These are phyloP conservation scores for Hypomesus transpacificus DNA, from an alignment of 2,113 vertebrate species.

Conservation along the genomic window DNA sequence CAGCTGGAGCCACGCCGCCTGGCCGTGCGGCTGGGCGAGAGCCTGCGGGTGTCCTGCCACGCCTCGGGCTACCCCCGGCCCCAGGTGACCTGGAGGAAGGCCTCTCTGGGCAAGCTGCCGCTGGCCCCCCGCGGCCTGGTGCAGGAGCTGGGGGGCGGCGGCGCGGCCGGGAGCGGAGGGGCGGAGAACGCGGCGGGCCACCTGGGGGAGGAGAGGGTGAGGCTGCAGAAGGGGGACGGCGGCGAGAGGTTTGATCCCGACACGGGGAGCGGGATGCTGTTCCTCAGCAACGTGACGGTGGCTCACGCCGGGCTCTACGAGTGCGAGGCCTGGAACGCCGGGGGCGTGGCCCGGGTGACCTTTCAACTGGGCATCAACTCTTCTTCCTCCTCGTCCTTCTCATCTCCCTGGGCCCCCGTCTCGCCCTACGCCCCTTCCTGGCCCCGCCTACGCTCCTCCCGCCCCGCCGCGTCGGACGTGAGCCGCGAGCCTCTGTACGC, in stretches of 20 bases:
- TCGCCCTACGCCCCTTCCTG: constrained; percentile 52
- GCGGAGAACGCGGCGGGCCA: constrained; percentile 32
- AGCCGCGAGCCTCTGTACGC: constrained; percentile 78
- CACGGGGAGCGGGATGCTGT: constrained; percentile 84
- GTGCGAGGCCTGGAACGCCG: constrained; percentile 86
- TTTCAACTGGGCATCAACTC: constrained; percentile 83
- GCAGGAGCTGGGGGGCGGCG: constrained; percentile 62
- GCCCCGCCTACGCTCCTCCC: constrained; percentile 54
- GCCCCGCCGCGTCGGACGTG: constrained; percentile 58
- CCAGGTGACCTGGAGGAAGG: constrained; percentile 85
- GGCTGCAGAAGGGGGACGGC: constrained; percentile 47
- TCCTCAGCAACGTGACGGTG: constrained; percentile 83
- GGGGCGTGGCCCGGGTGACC: constrained; percentile 76
- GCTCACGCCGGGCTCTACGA: constrained; percentile 85
- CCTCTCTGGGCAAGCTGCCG: constrained; percentile 67
- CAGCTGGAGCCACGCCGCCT: constrained; percentile 79
- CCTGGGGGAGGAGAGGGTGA: constrained; percentile 41
- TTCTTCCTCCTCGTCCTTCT: constrained; percentile 60
- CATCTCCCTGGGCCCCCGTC: constrained; percentile 65
- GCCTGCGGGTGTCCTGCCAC: constrained; percentile 82
- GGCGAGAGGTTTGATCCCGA: constrained; percentile 73
- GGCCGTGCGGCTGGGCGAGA: constrained; percentile 79
- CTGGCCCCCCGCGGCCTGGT: constrained; percentile 65
- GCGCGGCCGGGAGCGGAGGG: constrained; percentile 19
- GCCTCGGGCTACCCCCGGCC: constrained; percentile 88